Conservation (phyloP, 2,888 invertebrate species). For the Kryphioiulus occultus region DNA sequence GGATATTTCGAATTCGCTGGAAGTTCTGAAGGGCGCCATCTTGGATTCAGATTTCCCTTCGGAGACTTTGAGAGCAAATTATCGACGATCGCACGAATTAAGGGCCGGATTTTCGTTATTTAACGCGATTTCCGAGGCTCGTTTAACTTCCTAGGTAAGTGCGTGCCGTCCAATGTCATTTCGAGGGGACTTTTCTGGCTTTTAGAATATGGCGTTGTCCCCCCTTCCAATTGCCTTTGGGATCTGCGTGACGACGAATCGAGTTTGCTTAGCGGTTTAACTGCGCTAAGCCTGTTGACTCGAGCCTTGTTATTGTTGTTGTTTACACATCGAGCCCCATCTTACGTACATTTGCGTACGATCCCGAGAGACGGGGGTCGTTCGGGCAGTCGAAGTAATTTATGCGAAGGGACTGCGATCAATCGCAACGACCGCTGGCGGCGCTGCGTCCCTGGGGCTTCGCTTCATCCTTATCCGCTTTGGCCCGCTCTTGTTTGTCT, state of each 20-base stretch:
- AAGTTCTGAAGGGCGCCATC: not conserved
- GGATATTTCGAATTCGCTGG: too few species aligned
- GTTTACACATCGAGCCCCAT: slow-evolving; percentile 17
- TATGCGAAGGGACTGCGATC: not conserved
- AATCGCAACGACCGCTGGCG: not conserved
- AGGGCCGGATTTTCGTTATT: not conserved
- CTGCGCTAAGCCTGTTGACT: not conserved
- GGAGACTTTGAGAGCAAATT: not conserved
- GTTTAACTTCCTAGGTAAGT: not conserved
- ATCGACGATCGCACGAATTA: not conserved
- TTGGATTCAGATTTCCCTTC: not conserved
- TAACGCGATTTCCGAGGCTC: not conserved
- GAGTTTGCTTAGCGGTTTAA: slow-evolving; percentile 22
- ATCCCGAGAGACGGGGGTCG: not conserved
- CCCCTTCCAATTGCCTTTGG: not conserved
- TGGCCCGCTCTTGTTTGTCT: not conserved
- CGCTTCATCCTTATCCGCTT: not conserved
- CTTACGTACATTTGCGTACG: slow-evolving; percentile 31
- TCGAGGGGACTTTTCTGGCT: not conserved
- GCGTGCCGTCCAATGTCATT: not conserved
- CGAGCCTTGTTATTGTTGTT: slow-evolving; percentile 17
- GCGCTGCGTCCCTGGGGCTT: not conserved
- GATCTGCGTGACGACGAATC: not conserved
- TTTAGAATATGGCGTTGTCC: not conserved
- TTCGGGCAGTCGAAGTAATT: not conserved